Conservation (phyloP, 2,113 vertebrate genomes). For the Crocuta crocuta region DNA sequence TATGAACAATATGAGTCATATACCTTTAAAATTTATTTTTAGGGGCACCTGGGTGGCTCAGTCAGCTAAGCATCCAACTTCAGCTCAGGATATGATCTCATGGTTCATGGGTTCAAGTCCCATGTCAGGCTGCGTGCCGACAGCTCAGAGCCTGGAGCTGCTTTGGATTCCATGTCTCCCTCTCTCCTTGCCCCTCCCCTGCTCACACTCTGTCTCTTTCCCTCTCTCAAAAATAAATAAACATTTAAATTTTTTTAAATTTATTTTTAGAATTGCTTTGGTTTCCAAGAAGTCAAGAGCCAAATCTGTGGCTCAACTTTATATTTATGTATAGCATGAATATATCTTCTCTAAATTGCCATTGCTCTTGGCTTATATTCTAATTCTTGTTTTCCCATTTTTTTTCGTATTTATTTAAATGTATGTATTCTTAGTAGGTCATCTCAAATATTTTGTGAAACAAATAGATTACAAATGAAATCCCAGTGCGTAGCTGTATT, state of each 20-base stretch:
- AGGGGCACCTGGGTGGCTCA: background rate
- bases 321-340: background rate
- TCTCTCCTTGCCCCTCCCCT: too few relatives aligned
- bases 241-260: background rate
- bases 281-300: constrained; percentile 27
- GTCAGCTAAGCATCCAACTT: too few relatives aligned
- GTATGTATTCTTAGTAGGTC: background rate
- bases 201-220: too few relatives aligned
- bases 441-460: constrained; percentile 1
- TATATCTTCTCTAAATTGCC: background rate
- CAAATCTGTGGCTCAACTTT: background rate
- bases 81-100: too few relatives aligned
- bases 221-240: too few relatives aligned
- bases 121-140: too few relatives aligned
- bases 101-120: too few relatives aligned
- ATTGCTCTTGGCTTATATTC: constrained; percentile 11
- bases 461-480: constrained; percentile 16
- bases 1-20: background rate
- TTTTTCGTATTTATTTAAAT: background rate
- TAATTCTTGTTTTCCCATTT: background rate
- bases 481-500: background rate
- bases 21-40: background rate
- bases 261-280: constrained; percentile 15
- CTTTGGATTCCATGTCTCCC: too few relatives aligned
- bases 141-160: too few relatives aligned